phyloP scores from a whole-genome alignment of 1,140 invertebrate species.

The Helicoverpa armigera region DNA sequence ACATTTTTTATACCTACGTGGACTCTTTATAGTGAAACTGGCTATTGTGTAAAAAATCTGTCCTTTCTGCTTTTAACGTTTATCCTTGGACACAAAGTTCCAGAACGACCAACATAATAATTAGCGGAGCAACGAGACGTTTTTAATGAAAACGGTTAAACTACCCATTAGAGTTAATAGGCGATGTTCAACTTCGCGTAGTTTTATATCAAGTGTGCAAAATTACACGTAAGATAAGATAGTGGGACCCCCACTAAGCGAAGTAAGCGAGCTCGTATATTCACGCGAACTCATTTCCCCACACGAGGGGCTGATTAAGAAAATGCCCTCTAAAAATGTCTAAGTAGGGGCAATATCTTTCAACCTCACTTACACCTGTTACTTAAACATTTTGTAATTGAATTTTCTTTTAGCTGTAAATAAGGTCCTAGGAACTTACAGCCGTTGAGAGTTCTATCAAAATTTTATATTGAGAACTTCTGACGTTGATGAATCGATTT shows the following conservation, averaged over 20 bases:
- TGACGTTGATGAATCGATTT: conserved; percentile 44
- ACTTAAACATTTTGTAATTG: conserved; percentile 44
- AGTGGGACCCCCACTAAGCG: conserved; percentile 31
- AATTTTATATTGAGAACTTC: conserved; percentile 31
- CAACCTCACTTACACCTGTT: conserved; percentile 45
- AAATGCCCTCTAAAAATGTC: conserved; percentile 37
- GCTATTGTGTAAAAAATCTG: too few relatives aligned
- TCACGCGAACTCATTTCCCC: conserved; percentile 39
- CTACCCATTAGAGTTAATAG: conserved; percentile 30
- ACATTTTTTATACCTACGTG: background rate
- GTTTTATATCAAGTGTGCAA: conserved; percentile 42
- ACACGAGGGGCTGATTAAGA: conserved; percentile 46
- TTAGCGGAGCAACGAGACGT: background rate
- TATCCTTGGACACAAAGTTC: background rate
- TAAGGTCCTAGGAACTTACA: conserved; percentile 30
- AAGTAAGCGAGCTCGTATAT: conserved; percentile 33
- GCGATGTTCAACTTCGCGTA: conserved; percentile 8
- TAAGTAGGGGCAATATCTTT: conserved; percentile 37
- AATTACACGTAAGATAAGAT: conserved; percentile 42
- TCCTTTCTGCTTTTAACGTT: background rate
- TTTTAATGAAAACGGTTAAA: conserved; percentile 31
- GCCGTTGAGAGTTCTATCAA: conserved; percentile 13
- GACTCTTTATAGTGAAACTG: background rate
- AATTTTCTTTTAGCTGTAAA: conserved; percentile 36
- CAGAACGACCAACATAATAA: background rate